Evolutionary conservation across 2,113 vertebrate genomes (phyloP).

Genomic region (Hymenochirus boettgeri): DNA sequence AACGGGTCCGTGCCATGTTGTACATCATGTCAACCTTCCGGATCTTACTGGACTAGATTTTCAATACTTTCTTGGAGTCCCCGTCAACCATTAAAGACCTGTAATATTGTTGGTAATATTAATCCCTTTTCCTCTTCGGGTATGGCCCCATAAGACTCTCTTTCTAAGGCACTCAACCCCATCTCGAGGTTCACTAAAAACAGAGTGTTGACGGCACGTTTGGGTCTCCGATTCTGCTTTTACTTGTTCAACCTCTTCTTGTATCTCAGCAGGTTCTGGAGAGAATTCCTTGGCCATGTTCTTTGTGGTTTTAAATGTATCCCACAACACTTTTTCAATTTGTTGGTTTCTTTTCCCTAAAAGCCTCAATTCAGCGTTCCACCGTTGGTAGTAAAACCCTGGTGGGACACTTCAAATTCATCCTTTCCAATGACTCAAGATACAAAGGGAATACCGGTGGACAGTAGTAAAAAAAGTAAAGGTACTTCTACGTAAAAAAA

Average conservation of each 20-base stretch:
- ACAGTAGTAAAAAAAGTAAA: conserved; percentile 75
- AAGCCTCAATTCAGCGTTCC: conserved; percentile 15
- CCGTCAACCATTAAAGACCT: conserved; percentile 20
- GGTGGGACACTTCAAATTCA: conserved; percentile 64
- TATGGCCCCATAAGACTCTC: conserved; percentile 5
- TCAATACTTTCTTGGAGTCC: conserved; percentile 21
- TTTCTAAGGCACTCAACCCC: conserved; percentile 7
- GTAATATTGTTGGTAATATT: conserved; percentile 7
- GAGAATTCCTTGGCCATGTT: background rate
- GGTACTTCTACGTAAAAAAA: too few relatives aligned
- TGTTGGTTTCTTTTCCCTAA: conserved; percentile 29
- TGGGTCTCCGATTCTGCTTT: background rate
- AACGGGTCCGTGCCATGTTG: background rate
- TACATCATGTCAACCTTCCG: conserved; percentile 2
- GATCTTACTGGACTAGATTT: conserved; percentile 15
- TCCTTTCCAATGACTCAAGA: conserved; percentile 67
- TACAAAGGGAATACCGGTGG: conserved; percentile 58
- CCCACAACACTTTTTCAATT: conserved; percentile 17
- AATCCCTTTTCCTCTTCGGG: conserved; percentile 10
- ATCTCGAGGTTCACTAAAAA: conserved; percentile 20
- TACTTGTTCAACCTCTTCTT: background rate
- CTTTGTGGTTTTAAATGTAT: conserved; percentile 5
- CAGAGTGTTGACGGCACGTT: background rate
- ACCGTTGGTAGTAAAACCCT: conserved; percentile 53
- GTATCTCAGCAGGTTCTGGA: conserved; percentile 14